Evolutionary conservation across 1,140 invertebrate species (phyloP).

Genomic region (Drosophila baimaii): DNA sequence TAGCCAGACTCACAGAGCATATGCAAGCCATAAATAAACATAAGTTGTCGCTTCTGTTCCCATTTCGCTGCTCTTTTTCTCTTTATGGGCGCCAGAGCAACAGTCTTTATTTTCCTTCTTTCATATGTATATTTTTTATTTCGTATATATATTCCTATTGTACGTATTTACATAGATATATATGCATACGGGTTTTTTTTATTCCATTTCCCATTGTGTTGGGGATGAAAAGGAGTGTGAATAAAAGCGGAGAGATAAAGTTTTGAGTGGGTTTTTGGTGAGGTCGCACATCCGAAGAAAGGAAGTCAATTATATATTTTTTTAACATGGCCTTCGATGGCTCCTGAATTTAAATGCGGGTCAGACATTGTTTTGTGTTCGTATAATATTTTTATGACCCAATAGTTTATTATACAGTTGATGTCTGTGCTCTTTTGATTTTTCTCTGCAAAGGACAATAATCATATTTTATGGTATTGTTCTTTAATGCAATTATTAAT

Average conservation of each 20-base stretch:
- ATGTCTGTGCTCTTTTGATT: not conserved
- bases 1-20: conserved; percentile 38
- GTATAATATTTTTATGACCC: conserved; percentile 25
- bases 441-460: not conserved
- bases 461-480: not conserved
- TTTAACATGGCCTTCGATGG: not conserved
- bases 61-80: conserved; percentile 49
- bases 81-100: conserved; percentile 48
- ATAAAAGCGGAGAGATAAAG: conserved; percentile 10
- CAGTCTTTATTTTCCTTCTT: conserved; percentile 49
- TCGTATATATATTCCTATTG: conserved; percentile 17
- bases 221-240: not conserved
- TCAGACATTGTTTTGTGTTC: conserved; percentile 3
- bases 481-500: not conserved
- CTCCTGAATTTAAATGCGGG: conserved; percentile 32
- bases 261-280: conserved; percentile 23
- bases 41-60: conserved; percentile 66
- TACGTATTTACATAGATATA: conserved; percentile 32
- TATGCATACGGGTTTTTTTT: conserved; percentile 33
- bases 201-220: conserved; percentile 31
- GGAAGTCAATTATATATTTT: conserved; percentile 19
- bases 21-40: conserved; percentile 72
- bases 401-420: not conserved
- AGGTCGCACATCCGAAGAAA: not conserved
- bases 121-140: conserved; percentile 8